phyloP scores from a whole-genome alignment of 2,888 invertebrate species.

The Trichogramma evanescens region DNA sequence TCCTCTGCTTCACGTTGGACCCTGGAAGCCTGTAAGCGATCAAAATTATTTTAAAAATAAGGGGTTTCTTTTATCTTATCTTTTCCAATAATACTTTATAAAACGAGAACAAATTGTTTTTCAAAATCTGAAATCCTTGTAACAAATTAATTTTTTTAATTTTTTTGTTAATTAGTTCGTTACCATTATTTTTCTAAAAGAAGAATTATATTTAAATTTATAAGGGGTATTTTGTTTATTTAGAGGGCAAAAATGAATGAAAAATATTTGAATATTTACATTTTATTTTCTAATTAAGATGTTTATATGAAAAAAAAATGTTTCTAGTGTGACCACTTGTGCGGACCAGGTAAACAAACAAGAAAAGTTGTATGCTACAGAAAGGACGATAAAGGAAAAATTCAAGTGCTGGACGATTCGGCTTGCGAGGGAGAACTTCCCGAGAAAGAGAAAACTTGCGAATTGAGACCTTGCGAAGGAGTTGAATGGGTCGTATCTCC shows the following conservation, averaged over 20 bases:
- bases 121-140: no score
- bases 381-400: constrained; percentile 55
- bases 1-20: constrained; percentile 79
- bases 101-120: no score
- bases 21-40: constrained; percentile 77
- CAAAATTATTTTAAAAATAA: background rate
- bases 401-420: constrained; percentile 60
- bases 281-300: background rate
- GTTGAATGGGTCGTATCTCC: constrained; percentile 83
- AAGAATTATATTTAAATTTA: no score
- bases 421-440: constrained; percentile 68
- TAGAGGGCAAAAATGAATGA: no score
- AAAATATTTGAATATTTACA: background rate
- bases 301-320: background rate
- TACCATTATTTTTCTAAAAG: no score
- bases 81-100: background rate
- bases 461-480: constrained; percentile 78
- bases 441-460: constrained; percentile 62
- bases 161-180: no score
- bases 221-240: no score
- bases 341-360: constrained; percentile 78
- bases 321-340: constrained; percentile 76
- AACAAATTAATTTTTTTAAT: no score
- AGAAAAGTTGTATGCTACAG: constrained; percentile 75
- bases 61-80: background rate